Percentiles rank a stretch among this genome's conserved stretches.
Evolutionary conservation across 1,140 invertebrate species (phyloP).

Genomic region (Globodera ellingtonae): DNA sequence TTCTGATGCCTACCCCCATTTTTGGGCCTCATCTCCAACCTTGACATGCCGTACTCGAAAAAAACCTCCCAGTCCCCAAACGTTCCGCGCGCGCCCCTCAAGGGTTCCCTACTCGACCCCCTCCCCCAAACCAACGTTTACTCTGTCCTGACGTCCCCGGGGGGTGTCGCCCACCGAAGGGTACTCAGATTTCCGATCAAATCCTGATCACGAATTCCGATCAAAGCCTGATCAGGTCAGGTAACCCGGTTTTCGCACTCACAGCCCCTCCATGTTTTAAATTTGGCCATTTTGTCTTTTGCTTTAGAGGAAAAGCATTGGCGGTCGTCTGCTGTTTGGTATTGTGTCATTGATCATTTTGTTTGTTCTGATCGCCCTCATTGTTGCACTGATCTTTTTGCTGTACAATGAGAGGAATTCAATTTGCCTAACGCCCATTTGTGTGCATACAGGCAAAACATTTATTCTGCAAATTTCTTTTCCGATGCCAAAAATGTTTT

Average conservation of each 20-base stretch:
- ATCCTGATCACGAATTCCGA: not conserved
- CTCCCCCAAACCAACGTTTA: not conserved
- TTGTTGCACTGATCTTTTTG: conserved; percentile 33
- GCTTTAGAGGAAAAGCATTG: conserved; percentile 3
- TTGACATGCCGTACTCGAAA: not conserved
- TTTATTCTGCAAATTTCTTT: conserved; percentile 25
- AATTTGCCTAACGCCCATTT: conserved; percentile 57
- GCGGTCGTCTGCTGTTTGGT: conserved; percentile 7
- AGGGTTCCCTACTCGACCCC: no score
- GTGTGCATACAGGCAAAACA: conserved; percentile 56
- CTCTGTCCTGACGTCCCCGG: not conserved
- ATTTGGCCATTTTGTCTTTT: not conserved
- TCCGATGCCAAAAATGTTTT: not conserved
- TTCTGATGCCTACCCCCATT: not conserved
- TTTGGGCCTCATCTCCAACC: not conserved
- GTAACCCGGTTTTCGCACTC: no score
- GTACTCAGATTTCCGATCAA: not conserved
- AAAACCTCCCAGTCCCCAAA: not conserved
- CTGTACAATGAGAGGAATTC: conserved; percentile 42
- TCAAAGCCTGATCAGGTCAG: no score
- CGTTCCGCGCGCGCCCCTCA: no score
- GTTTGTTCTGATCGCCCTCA: conserved; percentile 39
- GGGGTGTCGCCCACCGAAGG: not conserved
- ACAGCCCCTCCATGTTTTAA: not conserved
- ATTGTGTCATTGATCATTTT: conserved; percentile 27